Evolutionary conservation across 2,888 invertebrate species (phyloP), one percentile per base, ranked within the genome.

Genomic region (Timema podura): DNA sequence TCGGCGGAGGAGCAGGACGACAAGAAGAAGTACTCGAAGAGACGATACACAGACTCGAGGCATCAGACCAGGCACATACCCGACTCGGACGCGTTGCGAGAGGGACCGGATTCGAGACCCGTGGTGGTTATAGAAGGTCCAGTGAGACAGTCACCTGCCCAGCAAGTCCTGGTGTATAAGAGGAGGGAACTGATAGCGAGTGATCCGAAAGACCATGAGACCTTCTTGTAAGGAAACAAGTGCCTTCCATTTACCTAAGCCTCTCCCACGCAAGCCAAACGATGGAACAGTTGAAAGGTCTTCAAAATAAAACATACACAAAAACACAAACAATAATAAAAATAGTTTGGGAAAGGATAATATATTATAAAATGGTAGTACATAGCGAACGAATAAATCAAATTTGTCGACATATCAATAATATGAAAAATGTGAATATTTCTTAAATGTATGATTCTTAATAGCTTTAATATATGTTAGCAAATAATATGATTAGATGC

Each of bases 101-200:
- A 70, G 6, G 44, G 49, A 59, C 64, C 16, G 57, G 44, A 77
- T 48, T 74, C 76, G 51, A 74, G 76, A 30, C 70, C 65, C 73
- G 74, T 48, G 71, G 76, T 16, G 51, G 54, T 54, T 9, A 61
- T 30, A 77, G 54, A 74, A 76, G 49, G 74, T 48, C 15, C 76
- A 15, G 64, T 74, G 74, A 69, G 48, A n/a, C 59, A 64, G 64
- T 67, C 71, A 73, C 79, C 74, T 73, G 69, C 51, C n/a, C 64
- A 49, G 64, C 79, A 61, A 82, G 83, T 72, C 86, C 77, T 86
- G 68, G 87, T 91, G 30, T 93, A 92, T 86, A 93, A 93, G 81
- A 83, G 93, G 73, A 87, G 91, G 72, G 92, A 92, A 81, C 83
- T 93, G 70, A 93, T 93, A 77, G 91, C 92, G 61, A 92, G 92